Base-by-base conservation (phyloP, 2,888 invertebrate genomes). In the Galerucella calmariensis region DNA sequence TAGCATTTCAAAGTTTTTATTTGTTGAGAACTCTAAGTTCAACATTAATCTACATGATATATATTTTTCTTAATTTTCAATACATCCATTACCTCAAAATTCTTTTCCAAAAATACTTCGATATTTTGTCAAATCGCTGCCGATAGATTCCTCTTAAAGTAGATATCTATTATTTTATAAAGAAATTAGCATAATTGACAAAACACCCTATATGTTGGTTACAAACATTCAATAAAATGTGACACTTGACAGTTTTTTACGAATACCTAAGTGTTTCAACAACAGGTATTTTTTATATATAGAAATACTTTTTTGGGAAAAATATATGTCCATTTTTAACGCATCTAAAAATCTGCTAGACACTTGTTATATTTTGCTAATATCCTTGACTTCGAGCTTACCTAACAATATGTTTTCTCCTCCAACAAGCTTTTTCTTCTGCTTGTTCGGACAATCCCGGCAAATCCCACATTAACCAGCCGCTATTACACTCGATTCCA, bases 271-370 rank as follows among this genome's bases (percentile, higher is more conserved):
- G 27, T 67, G 53, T 67, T 67, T 67, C 67, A 24, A 44, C 48
- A 35, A n/a, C 14, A 58, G 56, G 56, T 69, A 69, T 69, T 69
- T 69, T 69, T 69, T 69, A 56, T 16, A 56, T 6, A 14, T 14
- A 51, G 14, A 12, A 46, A 8, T 46, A 4, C 12, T 51, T 14
- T 51, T 51, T 51, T n/a, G 1, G 6, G 1, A 24, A 9, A 58
- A 58, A 16, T 11, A 9, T 58, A 58, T 16, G 24, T 27, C 12
- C 58, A 24, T 58, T 58, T 58, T 58, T 24, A 9, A 20, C 24
- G 58, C 58, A 16, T 16, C n/a, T 3, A 48, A 0, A 48, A 14
- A 48, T 48, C 11, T 48, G 4, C 14, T 11, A 48, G 14, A 35
- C 35, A 35, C 35, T 35, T 35, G 6, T 48, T 48, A 12, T 12